Percentiles rank a stretch among this genome's conserved stretches.
Evolutionary conservation across 2,888 invertebrate genomes (phyloP).

Genomic region (Agonopterix subpropinquella): DNA sequence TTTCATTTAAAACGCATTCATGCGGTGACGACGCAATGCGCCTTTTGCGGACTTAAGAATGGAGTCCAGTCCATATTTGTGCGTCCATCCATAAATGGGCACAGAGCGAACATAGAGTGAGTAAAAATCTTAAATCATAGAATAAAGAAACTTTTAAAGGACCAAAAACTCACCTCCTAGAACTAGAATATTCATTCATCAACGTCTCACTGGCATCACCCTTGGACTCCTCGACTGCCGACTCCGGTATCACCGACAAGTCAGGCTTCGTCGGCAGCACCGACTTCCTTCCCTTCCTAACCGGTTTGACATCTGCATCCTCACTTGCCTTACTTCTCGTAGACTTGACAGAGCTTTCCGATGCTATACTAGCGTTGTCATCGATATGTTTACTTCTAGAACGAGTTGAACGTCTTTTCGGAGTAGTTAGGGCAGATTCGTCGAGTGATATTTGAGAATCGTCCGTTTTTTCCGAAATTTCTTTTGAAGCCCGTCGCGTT

Average conservation of each 20-base stretch:
- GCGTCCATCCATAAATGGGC: too few species aligned
- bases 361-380: slow-evolving; percentile 51
- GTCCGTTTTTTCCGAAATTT: slow-evolving; percentile 41
- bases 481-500: slow-evolving; percentile 55
- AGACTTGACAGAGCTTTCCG: slow-evolving; percentile 46
- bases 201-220: slow-evolving; percentile 21
- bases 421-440: slow-evolving; percentile 36
- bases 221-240: slow-evolving; percentile 38
- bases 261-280: slow-evolving; percentile 48
- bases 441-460: slow-evolving; percentile 33
- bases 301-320: slow-evolving; percentile 28
- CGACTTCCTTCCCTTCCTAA: slow-evolving; percentile 47
- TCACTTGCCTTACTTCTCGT: slow-evolving; percentile 36
- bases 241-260: slow-evolving; percentile 63
- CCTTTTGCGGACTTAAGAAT: too few species aligned
- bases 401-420: slow-evolving; percentile 38
- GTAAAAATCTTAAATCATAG: too few species aligned
- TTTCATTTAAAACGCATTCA: too few species aligned
- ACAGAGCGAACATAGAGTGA: too few species aligned
- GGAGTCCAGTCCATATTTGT: too few species aligned
- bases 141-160: too few species aligned
- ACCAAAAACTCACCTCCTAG: slow-evolving; percentile 42
- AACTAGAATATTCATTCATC: slow-evolving; percentile 40
- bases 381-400: slow-evolving; percentile 41
- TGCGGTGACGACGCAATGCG: too few species aligned